Conservation (phyloP, 2,797 vertebrate species). For the Malurus splendens region DNA sequence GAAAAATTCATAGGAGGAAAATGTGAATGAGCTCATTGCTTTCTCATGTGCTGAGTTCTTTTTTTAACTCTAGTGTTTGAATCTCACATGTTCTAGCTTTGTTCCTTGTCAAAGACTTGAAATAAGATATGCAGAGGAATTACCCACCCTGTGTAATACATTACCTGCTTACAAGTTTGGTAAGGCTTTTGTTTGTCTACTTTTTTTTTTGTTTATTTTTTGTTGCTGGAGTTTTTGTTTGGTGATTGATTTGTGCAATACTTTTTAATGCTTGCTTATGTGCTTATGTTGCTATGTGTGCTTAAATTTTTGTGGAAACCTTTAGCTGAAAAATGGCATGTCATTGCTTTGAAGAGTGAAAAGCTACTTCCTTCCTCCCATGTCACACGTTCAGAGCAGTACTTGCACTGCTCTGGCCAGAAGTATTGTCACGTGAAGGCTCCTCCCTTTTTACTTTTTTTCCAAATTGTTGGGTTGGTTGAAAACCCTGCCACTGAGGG, state of each 20-base stretch:
- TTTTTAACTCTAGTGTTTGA: not conserved
- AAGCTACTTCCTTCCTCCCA: not conserved
- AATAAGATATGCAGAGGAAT: not conserved
- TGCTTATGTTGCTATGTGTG: not conserved
- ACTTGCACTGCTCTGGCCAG: not conserved
- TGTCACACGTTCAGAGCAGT: not conserved
- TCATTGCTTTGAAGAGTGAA: not conserved
- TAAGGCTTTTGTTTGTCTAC: not conserved
- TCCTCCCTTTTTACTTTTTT: not conserved
- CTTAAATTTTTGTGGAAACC: not conserved
- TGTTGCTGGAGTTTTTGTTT: not conserved
- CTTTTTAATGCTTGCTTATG: not conserved
- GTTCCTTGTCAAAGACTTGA: not conserved
- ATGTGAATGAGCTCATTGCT: not conserved
- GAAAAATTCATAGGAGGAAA: not conserved
- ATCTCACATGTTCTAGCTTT: not conserved
- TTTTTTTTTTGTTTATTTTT: not conserved
- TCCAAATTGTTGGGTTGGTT: not conserved
- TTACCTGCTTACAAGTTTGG: not conserved
- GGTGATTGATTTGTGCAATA: not conserved
- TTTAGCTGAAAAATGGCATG: not conserved
- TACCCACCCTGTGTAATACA: not conserved
- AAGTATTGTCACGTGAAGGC: not conserved
- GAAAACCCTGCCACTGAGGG: not conserved
- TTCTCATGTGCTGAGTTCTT: rapidly evolving